Evolutionary conservation across 2,113 vertebrate genomes (phyloP).

Genomic region (Himantopus leucocephalus): DNA sequence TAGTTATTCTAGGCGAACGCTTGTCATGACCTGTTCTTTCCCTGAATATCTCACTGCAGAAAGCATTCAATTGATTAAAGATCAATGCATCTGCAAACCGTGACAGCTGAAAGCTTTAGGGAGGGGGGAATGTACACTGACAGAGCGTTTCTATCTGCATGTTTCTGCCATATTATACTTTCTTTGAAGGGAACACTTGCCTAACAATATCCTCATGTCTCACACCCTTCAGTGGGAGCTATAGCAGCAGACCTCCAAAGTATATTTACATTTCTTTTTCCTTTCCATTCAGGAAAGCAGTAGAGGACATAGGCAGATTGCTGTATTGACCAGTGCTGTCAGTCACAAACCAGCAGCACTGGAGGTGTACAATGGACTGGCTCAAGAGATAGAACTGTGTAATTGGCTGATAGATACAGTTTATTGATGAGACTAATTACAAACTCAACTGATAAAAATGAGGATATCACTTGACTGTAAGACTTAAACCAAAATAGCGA

Average conservation of each 20-base stretch:
- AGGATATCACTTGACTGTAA: background rate
- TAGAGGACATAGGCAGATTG: background rate
- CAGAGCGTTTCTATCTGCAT: constrained; percentile 55
- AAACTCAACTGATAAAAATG: background rate
- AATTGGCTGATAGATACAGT: background rate
- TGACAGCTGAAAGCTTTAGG: constrained; percentile 55
- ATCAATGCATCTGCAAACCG: constrained; percentile 76
- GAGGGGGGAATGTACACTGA: constrained; percentile 38
- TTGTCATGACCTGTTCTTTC: constrained; percentile 49
- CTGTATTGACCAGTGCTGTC: too few relatives aligned
- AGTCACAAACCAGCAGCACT: background rate
- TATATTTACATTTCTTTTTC: background rate
- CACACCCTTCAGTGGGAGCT: background rate
- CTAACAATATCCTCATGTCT: background rate
- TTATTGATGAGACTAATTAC: background rate
- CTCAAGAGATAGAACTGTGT: background rate
- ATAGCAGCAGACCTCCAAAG: background rate
- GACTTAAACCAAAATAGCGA: background rate
- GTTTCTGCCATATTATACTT: constrained; percentile 46
- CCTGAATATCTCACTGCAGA: constrained; percentile 67
- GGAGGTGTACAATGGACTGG: background rate
- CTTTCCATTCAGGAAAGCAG: background rate
- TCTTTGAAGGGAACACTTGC: background rate
- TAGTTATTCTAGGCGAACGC: constrained; percentile 65
- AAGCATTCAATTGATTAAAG: constrained; percentile 75